phyloP scores from a whole-genome alignment of 2,888 invertebrate genomes.

The Pollenia amentaria region DNA sequence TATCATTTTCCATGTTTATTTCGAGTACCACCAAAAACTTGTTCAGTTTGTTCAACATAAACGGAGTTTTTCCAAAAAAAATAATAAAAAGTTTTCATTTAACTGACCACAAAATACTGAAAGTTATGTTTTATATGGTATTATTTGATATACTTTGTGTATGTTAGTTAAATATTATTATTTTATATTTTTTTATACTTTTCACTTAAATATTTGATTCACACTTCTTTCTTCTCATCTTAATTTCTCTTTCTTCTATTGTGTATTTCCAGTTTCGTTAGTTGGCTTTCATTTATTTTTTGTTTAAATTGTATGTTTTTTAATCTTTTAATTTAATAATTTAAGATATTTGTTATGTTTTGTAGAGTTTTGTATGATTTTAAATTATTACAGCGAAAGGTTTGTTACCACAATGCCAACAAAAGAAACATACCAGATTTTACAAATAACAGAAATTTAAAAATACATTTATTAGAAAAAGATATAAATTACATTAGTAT shows the following conservation, averaged over 20 bases:
- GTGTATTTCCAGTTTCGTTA: background rate
- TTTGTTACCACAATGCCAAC: background rate
- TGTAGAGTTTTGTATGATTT: conserved; percentile 11
- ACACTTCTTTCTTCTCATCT: conserved; percentile 48
- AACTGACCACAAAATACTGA: conserved; percentile 7
- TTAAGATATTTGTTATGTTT: background rate
- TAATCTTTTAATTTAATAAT: background rate
- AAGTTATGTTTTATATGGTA: no score
- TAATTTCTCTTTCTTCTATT: background rate
- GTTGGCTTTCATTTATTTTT: conserved; percentile 32
- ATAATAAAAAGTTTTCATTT: conserved; percentile 4
- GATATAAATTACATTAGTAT: no score
- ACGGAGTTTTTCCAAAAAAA: background rate
- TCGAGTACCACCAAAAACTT: background rate
- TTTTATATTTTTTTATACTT: background rate
- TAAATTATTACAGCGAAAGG: conserved; percentile 27
- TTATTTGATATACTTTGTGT: no score
- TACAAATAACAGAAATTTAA: no score
- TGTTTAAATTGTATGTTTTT: background rate
- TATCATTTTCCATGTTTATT: no score
- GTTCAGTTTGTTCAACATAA: background rate
- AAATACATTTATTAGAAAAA: no score
- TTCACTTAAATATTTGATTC: conserved; percentile 20
- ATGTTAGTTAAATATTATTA: no score
- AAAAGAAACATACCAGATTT: background rate